phyloP scores from a whole-genome alignment of 2,888 invertebrate species.

The Lithosia quadra region DNA sequence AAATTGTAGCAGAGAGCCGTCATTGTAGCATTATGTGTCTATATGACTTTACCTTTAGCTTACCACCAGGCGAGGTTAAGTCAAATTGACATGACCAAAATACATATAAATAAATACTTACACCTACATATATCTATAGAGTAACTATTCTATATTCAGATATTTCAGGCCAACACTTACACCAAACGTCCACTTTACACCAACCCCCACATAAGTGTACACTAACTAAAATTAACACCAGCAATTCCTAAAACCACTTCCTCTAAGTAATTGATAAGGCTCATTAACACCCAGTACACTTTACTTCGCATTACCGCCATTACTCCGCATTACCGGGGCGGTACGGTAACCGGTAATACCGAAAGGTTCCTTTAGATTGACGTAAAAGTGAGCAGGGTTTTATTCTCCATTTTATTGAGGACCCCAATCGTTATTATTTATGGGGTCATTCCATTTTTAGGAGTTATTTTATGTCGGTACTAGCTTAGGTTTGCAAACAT shows the following conservation, averaged over 20 bases:
- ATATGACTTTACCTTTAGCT: no score
- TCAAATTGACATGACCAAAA: no score
- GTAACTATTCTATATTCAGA: no score
- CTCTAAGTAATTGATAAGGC: constrained; percentile 33
- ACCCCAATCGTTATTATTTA: constrained; percentile 39
- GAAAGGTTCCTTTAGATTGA: constrained; percentile 22
- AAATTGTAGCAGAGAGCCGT: no score
- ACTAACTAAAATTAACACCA: constrained; percentile 16
- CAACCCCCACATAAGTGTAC: background rate
- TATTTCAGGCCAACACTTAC: no score
- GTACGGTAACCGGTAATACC: constrained; percentile 25
- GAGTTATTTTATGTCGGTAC: constrained; percentile 14
- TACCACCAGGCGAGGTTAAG: no score
- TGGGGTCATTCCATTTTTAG: constrained; percentile 41
- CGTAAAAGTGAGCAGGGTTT: constrained; percentile 44
- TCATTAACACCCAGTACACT: constrained; percentile 33
- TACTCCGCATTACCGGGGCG: constrained; percentile 33
- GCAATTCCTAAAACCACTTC: constrained; percentile 17
- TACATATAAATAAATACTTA: no score
- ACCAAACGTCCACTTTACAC: background rate
- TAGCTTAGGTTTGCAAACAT: constrained; percentile 24
- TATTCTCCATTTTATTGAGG: constrained; percentile 39
- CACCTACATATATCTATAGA: no score
- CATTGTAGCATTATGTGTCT: no score
- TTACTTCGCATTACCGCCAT: constrained; percentile 28